Base-by-base conservation (phyloP, 2,797 vertebrate genomes). In the Enteromius thamalakanensis region DNA sequence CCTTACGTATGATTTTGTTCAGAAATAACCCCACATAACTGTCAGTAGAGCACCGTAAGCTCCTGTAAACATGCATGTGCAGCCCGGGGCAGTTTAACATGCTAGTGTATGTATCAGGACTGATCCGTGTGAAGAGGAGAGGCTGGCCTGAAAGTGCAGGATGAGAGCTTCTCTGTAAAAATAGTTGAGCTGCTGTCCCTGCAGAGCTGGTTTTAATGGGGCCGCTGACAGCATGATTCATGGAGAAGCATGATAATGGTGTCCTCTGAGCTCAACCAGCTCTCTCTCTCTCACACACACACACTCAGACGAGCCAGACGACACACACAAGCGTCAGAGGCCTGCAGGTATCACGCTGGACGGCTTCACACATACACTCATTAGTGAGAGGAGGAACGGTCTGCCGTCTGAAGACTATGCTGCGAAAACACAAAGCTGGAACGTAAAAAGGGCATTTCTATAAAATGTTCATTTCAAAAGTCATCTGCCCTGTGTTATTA, bases 211-310 rank as follows among this genome's bases (percentile, higher is more conserved):
- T 85, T 89, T 89, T 88, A 90, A 88, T 89, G 82, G 86, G 69
- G 64, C 78, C 26, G 47, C 49, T 88, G 88, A 87, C 88, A 89
- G 86, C 49, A 62, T 89, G 88, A 90, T 89, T 87, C 83, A 90
- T 90, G 89, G 86, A 81, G 40, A 79, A 88, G 88, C 81, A 89
- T 80, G 85, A 91, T 92, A 90, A 91, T 82, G 79, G 85, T 87
- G 74, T 81, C 86, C 88, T 88, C 75, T 81, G 89, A 88, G 90
- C 86, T 62, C 91, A 90, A 90, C 60, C 86, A 86, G 88, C 87
- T 85, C 21, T 71, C 42, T 37, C 68, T 70, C 53, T 6, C 34
- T 5, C 58, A 23, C 58, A 6, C 82, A 62, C 71, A 51, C 55
- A 29, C 72, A n/a, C n/a, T n/a, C n/a, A n/a, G n/a, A 58, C 29